Evolutionary conservation across 1,140 invertebrate genomes (phyloP).

Genomic region (Diorhabda elongata): DNA sequence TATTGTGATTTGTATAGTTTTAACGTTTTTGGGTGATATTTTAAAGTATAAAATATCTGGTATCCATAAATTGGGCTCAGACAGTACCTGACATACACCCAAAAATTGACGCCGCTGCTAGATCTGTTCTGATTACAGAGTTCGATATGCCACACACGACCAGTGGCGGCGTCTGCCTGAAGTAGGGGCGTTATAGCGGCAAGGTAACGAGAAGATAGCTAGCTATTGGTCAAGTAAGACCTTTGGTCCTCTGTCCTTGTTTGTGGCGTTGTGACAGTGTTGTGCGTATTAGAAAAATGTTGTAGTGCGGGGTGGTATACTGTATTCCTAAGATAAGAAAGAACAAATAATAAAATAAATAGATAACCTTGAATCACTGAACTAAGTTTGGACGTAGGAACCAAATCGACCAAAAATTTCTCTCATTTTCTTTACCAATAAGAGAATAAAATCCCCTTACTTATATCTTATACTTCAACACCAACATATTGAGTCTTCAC

Average conservation of each 20-base stretch:
- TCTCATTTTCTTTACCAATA: too few relatives aligned
- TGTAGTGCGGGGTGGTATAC: constrained; percentile 18
- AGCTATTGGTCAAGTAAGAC: constrained; percentile 47
- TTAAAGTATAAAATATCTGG: too few relatives aligned
- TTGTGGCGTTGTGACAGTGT: constrained; percentile 48
- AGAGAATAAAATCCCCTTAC: too few relatives aligned
- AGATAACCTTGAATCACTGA: too few relatives aligned
- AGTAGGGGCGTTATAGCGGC: constrained; percentile 51
- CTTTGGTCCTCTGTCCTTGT: constrained; percentile 40
- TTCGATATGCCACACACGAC: constrained; percentile 56
- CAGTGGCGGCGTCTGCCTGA: constrained; percentile 59
- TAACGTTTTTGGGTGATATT: too few relatives aligned
- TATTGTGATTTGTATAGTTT: too few relatives aligned
- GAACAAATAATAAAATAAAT: too few relatives aligned
- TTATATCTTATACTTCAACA: too few relatives aligned
- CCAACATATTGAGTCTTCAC: too few relatives aligned
- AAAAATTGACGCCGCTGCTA: constrained; percentile 36
- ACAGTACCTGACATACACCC: not conserved
- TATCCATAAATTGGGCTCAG: not conserved
- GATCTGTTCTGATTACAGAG: constrained; percentile 61
- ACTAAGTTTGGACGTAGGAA: too few relatives aligned
- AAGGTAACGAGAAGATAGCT: constrained; percentile 60
- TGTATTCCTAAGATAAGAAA: constrained; percentile 7
- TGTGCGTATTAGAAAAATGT: constrained; percentile 45
- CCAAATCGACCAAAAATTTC: too few relatives aligned